Percentiles rank a stretch among this genome's conserved stretches.
phyloP scores from a whole-genome alignment of 92 coral and sea anemone species.

The Galaxea fascicularis region DNA sequence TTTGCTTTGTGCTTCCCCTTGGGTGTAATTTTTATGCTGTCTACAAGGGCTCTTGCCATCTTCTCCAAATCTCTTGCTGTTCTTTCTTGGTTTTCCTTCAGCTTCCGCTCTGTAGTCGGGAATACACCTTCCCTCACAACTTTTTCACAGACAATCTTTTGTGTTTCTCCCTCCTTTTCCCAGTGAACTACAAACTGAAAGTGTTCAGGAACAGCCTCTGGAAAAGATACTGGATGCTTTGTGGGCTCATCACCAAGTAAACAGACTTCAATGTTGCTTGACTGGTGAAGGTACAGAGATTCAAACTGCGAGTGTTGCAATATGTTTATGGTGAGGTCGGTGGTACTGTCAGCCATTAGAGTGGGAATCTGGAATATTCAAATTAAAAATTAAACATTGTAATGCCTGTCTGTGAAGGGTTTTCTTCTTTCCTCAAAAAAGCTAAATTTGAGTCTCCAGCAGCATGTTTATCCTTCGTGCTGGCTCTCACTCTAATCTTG shows the following conservation, averaged over 20 bases:
- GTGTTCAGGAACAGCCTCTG: conserved; percentile 67
- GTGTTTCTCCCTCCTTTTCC: conserved; percentile 66
- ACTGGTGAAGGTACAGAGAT: conserved; percentile 82
- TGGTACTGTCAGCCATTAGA: conserved; percentile 88
- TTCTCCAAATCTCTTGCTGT: conserved; percentile 66
- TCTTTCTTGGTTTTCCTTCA: conserved; percentile 68
- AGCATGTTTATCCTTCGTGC: too few relatives aligned
- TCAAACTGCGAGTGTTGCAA: conserved; percentile 78
- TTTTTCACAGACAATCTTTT: conserved; percentile 80
- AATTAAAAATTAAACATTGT: neutral
- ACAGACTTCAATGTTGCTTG: conserved; percentile 72
- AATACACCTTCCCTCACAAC: conserved; percentile 87
- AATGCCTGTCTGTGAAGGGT: neutral
- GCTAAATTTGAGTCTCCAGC: too few relatives aligned
- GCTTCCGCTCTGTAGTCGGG: conserved; percentile 81
- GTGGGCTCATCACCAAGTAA: conserved; percentile 70
- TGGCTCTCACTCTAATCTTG: too few relatives aligned
- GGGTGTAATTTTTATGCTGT: conserved; percentile 60
- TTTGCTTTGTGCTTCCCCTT: conserved; percentile 39
- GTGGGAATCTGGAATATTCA: conserved; percentile 91
- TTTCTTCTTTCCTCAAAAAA: too few relatives aligned
- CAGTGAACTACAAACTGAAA: conserved; percentile 88
- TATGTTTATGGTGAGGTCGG: conserved; percentile 68
- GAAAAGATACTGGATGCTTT: conserved; percentile 62
- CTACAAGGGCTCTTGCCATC: conserved; percentile 68